Base-by-base conservation (phyloP, 2,888 invertebrate species). In the Clanis bilineata region DNA sequence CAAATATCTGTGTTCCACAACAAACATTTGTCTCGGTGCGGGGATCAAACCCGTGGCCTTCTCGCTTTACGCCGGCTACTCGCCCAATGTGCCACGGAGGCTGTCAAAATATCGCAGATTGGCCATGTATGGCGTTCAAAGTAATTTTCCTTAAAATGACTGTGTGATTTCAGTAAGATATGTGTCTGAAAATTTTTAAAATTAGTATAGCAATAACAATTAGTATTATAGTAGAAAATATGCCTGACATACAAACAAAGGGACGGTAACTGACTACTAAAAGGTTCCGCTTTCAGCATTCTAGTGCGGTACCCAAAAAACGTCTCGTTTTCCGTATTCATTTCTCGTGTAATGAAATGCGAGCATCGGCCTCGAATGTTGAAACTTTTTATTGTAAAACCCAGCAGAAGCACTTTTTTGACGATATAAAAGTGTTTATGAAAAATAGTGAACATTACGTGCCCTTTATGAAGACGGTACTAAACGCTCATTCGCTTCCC, bases 311-410 rank as follows among this genome's bases (percentile, higher is more conserved):
- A 41, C n/a, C 41, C 41, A 41, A 41, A 41, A 82, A 81, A 75
- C 70, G 78, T 74, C 78, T 78, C 83, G 71, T 84, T 83, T 84
- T 80, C 80, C 81, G 78, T 80, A 81, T 87, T 85, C 84, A 86
- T 85, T 82, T 77, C 79, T 77, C 80, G 80, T 67, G 77, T 85
- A 85, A 88, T 86, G 82, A 88, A 87, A 88, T 85, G 82, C 82
- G 83, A 83, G 79, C 82, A 76, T 77, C 73, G 73, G 73, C 70
- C 76, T 79, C 74, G 73, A 77, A 76, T 74, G 73, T 74, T 77
- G 77, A 77, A 77, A 82, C 80, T 85, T 86, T 86, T 86, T 85
- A 81, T 84, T 81, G 80, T 80, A 79, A 82, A 80, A 74, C 76
- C 73, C 73, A 72, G 73, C 73, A 75, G 72, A 74, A 76, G 72